A percentile compares a stretch with the other conserved stretches of the same genome.
phyloP scores from a whole-genome alignment of 2,888 invertebrate genomes.

The Drepana falcataria region DNA sequence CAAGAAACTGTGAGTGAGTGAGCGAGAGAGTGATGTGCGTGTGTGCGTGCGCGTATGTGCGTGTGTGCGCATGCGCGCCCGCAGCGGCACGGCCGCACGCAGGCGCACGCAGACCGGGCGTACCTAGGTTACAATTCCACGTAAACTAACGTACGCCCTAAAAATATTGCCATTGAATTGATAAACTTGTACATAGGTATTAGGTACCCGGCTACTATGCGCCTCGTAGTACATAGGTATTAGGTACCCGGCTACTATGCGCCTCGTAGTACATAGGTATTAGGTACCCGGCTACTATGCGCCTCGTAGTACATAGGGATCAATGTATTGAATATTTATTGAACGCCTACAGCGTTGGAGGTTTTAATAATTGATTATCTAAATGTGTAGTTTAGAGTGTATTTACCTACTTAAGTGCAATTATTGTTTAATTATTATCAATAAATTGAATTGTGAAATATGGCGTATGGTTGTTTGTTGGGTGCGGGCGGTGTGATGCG shows the following conservation, averaged over 20 bases:
- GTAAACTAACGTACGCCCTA: constrained; percentile 37
- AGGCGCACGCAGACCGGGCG: constrained; percentile 15
- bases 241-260: constrained; percentile 34
- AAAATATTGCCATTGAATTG: constrained; percentile 56
- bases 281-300: constrained; percentile 27
- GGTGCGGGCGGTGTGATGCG: constrained; percentile 1
- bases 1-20: constrained; percentile 86
- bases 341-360: constrained; percentile 43
- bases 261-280: no score
- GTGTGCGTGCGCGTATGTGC: constrained; percentile 8
- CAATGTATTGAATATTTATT: constrained; percentile 45
- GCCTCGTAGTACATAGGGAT: constrained; percentile 36
- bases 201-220: constrained; percentile 32
- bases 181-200: constrained; percentile 42
- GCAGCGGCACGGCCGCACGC: constrained; percentile 9
- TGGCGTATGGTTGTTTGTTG: constrained; percentile 8
- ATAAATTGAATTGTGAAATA: constrained; percentile 41
- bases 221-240: no score
- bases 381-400: constrained; percentile 62
- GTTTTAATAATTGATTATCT: constrained; percentile 64
- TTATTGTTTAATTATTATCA: constrained; percentile 64
- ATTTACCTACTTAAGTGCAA: constrained; percentile 56
- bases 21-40: neutral
- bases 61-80: constrained; percentile 7
- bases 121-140: constrained; percentile 27